These are phyloP conservation scores for Ciconia boyciana DNA, from an alignment of 2,113 vertebrate species.

Conservation along the genomic window DNA sequence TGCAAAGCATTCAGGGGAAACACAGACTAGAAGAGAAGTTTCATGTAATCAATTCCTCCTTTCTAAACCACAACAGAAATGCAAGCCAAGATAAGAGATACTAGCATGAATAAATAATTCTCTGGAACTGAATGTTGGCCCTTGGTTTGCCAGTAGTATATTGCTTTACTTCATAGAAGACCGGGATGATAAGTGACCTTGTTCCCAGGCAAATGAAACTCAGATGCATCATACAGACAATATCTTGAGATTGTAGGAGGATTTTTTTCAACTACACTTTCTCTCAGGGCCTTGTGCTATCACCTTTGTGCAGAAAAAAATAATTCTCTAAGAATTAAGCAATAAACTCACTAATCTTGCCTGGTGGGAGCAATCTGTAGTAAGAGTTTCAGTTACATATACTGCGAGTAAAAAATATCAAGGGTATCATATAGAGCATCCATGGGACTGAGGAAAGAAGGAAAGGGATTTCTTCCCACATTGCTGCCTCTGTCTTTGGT, in stretches of 20 bases:
- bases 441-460: background rate
- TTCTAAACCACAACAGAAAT: conserved; percentile 35
- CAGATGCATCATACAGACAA: background rate
- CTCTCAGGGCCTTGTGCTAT: background rate
- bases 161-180: background rate
- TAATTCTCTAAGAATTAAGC: background rate
- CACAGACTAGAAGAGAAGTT: background rate
- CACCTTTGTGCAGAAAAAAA: background rate
- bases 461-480: background rate
- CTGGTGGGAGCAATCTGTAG: background rate
- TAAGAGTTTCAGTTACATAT: background rate
- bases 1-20: background rate
- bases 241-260: background rate
- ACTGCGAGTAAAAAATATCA: background rate
- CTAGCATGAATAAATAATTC: conserved; percentile 25
- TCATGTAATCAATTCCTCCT: conserved; percentile 10
- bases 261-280: background rate
- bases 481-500: background rate
- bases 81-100: background rate
- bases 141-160: background rate
- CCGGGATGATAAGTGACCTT: conserved; percentile 21
- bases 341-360: background rate
- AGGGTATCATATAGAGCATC: background rate
- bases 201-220: conserved; percentile 28
- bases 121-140: background rate